Evolutionary conservation across 2,113 vertebrate species (phyloP).

Genomic region (Hemichromis elongatus): DNA sequence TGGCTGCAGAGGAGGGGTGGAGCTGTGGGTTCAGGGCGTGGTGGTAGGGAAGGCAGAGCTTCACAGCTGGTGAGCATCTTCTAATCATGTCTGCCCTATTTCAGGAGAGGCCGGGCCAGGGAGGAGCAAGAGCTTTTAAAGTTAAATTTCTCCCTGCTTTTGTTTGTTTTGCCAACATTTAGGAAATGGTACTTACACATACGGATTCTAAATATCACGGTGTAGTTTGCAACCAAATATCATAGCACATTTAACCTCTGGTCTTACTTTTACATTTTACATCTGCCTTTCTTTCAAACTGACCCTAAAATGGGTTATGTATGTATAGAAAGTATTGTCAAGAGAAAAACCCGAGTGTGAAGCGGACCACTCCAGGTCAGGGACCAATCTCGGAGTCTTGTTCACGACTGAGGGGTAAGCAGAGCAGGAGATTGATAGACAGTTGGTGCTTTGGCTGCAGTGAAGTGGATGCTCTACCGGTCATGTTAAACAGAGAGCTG

Average conservation of each 20-base stretch:
- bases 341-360: neutral
- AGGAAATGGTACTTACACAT: neutral
- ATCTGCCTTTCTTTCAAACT: neutral
- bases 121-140: neutral
- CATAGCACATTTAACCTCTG: neutral
- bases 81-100: neutral
- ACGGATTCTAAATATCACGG: neutral
- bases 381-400: neutral
- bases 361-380: neutral
- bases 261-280: neutral
- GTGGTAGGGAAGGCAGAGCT: neutral
- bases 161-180: neutral
- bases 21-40: neutral
- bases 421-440: neutral
- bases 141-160: neutral
- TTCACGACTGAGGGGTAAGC: neutral
- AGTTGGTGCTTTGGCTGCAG: neutral
- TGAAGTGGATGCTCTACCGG: neutral
- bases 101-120: neutral
- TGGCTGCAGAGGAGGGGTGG: neutral
- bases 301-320: neutral
- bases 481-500: neutral
- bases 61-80: neutral
- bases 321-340: neutral
- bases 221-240: neutral